Percentiles rank a stretch among this genome's conserved stretches.
phyloP scores from a whole-genome alignment of 2,113 vertebrate genomes.

The Telmatochromis brichardi region DNA sequence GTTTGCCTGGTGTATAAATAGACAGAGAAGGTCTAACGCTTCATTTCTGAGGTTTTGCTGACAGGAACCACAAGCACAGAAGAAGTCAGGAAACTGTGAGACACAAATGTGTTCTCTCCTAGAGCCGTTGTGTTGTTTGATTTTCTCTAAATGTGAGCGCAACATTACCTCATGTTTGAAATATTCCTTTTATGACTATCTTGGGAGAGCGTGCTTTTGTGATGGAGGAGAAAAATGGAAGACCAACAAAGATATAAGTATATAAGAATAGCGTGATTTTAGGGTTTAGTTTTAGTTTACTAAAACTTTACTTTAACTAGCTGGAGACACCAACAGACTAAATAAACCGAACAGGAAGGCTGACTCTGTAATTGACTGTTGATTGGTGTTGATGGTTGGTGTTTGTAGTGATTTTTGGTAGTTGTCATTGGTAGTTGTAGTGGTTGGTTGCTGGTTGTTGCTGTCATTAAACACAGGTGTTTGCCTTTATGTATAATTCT shows the following conservation, averaged over 20 bases:
- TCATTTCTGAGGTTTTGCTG: not conserved
- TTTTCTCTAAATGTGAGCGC: not conserved
- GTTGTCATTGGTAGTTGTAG: not conserved
- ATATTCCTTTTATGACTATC: not conserved
- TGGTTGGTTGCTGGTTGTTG: not conserved
- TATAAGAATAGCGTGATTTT: not conserved
- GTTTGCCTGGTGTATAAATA: not conserved
- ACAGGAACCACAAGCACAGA: not conserved
- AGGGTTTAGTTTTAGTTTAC: not conserved
- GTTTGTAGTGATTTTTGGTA: not conserved
- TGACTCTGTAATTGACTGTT: not conserved
- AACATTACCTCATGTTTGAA: not conserved
- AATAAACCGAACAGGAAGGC: not conserved
- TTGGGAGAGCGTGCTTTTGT: not conserved
- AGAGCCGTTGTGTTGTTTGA: not conserved
- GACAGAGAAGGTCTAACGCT: not conserved
- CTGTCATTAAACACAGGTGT: not conserved
- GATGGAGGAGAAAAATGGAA: not conserved
- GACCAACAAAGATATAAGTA: not conserved
- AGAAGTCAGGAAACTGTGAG: not conserved
- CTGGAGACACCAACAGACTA: not conserved
- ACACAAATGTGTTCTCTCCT: not conserved
- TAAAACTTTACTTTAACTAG: not conserved
- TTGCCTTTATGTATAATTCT: not conserved
- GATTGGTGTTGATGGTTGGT: not conserved